Evolutionary conservation across 1,140 invertebrate species (phyloP).

Genomic region (Oryctes rhinoceros): DNA sequence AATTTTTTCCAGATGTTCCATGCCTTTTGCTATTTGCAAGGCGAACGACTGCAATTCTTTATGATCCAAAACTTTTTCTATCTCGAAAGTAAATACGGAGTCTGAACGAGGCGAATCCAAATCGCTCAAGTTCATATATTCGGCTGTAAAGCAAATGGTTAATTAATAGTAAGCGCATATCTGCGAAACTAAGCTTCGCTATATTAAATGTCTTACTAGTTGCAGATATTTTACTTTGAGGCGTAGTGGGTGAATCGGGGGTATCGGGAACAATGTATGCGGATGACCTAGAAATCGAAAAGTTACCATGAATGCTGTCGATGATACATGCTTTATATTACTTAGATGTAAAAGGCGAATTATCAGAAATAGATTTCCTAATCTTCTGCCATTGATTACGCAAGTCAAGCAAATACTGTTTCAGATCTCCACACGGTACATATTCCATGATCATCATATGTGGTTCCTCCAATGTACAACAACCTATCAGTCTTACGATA

Average conservation of each 20-base stretch:
- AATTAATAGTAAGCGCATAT: neutral
- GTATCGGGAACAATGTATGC: slow-evolving; percentile 13
- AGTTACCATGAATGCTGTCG: neutral
- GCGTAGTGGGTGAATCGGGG: neutral
- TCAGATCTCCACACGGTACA: slow-evolving; percentile 79
- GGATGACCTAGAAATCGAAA: neutral
- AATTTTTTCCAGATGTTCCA: slow-evolving; percentile 71
- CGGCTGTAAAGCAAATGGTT: slow-evolving; percentile 47
- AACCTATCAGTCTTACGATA: slow-evolving; percentile 80
- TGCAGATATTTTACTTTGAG: neutral
- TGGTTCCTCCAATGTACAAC: slow-evolving; percentile 75
- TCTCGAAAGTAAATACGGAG: neutral
- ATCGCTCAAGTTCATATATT: slow-evolving; percentile 48
- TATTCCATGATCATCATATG: slow-evolving; percentile 82
- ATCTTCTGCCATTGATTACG: slow-evolving; percentile 53
- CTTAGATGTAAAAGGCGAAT: slow-evolving; percentile 10
- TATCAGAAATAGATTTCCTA: neutral
- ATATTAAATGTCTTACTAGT: neutral
- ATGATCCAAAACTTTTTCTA: slow-evolving; percentile 64
- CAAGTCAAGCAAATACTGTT: slow-evolving; percentile 60
- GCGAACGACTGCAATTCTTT: slow-evolving; percentile 72
- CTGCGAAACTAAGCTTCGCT: too few species aligned
- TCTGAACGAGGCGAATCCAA: slow-evolving; percentile 13
- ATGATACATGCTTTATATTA: neutral
- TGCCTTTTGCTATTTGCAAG: slow-evolving; percentile 74